Conservation (phyloP, 1,140 invertebrate species). For the Odontomachus brunneus region DNA sequence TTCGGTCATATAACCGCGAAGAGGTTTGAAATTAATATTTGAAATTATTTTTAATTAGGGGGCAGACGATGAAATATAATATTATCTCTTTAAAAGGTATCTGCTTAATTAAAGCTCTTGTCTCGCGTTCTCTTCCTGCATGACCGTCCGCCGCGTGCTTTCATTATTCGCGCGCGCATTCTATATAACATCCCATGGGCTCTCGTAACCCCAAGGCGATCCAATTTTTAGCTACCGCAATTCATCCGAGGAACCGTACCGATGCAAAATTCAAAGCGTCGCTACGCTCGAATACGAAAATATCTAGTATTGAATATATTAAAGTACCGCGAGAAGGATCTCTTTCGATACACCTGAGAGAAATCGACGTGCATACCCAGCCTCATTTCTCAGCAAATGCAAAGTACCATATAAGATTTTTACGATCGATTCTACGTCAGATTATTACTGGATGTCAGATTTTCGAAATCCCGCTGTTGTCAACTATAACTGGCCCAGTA, state of each 20-base stretch:
- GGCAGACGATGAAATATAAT: too few relatives aligned
- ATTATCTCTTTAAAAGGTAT: too few relatives aligned
- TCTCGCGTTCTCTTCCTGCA: too few relatives aligned
- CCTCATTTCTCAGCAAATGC: constrained; percentile 11
- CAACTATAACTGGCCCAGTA: too few relatives aligned
- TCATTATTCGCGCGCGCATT: neutral
- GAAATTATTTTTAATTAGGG: too few relatives aligned
- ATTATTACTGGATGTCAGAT: too few relatives aligned
- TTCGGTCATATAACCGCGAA: too few relatives aligned
- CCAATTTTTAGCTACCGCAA: constrained; percentile 35
- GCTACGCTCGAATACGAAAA: constrained; percentile 37
- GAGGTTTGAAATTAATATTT: too few relatives aligned
- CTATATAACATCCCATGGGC: neutral
- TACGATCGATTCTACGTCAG: too few relatives aligned
- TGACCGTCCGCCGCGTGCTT: neutral
- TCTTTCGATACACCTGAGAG: constrained; percentile 32
- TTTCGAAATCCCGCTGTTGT: too few relatives aligned
- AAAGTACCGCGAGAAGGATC: constrained; percentile 10
- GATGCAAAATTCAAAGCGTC: constrained; percentile 26
- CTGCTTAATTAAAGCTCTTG: too few relatives aligned
- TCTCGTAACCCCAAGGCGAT: constrained; percentile 1
- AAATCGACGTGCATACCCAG: neutral
- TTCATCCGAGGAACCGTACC: constrained; percentile 33
- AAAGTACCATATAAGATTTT: too few relatives aligned
- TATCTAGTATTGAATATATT: constrained; percentile 47